phyloP scores from a whole-genome alignment of 2,797 vertebrate species.

The Toxotes lorentzi region DNA sequence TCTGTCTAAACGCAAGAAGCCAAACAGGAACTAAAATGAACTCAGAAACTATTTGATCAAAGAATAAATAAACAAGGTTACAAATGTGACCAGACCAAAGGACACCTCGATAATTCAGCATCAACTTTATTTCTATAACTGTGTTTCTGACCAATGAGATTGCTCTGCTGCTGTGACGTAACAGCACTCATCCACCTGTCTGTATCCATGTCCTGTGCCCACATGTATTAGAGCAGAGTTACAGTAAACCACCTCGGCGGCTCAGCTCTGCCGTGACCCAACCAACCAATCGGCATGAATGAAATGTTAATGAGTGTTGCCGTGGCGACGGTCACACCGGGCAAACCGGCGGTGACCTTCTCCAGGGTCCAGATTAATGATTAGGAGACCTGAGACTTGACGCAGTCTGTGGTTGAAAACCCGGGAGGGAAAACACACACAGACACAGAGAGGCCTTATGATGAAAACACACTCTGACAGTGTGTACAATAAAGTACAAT shows the following conservation, averaged over 20 bases:
- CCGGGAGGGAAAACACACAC: neutral
- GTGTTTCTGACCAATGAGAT: conserved; percentile 3
- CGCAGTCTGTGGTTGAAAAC: neutral
- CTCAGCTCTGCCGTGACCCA: conserved; percentile 1
- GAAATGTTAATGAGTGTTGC: conserved; percentile 61
- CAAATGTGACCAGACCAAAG: too few relatives aligned
- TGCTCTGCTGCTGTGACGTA: neutral
- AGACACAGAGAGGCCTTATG: neutral
- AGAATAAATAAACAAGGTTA: too few relatives aligned
- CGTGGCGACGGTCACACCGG: conserved; percentile 63
- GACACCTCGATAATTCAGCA: too few relatives aligned
- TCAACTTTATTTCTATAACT: too few relatives aligned
- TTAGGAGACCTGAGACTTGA: conserved; percentile 34
- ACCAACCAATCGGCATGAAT: conserved; percentile 47
- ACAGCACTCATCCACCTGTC: neutral
- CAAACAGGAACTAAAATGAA: too few relatives aligned
- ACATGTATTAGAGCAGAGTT: neutral
- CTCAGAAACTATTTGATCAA: too few relatives aligned
- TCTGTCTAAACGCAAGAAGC: too few relatives aligned
- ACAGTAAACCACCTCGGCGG: conserved; percentile 11
- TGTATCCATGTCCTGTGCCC: neutral
- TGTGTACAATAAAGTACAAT: neutral
- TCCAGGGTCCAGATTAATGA: conserved; percentile 67
- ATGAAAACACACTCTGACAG: neutral
- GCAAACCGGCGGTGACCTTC: conserved; percentile 64